A percentile compares a stretch with the other conserved stretches of the same genome.
Conservation (phyloP, 2,797 vertebrate species). For the Nothura maculosa region DNA sequence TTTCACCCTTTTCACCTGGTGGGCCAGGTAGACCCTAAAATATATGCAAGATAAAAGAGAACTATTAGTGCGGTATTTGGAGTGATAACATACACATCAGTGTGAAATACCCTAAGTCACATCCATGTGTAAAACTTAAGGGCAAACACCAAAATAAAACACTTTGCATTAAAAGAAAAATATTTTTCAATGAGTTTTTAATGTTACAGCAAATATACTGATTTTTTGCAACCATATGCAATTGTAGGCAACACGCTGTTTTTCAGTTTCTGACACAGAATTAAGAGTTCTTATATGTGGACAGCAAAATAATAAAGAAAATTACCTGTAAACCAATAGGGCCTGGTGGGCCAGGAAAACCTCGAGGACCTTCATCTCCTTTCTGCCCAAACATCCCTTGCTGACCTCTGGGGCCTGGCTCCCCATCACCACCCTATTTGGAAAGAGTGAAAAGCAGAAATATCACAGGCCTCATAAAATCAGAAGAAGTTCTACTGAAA, state of each 20-base stretch:
- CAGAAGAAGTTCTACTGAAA: neutral
- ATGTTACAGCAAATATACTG: neutral
- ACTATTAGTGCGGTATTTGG: neutral
- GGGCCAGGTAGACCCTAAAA: slow-evolving; percentile 95
- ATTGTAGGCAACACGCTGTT: neutral
- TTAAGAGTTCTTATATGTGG: neutral
- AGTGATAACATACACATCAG: neutral
- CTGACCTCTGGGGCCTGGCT: slow-evolving; percentile 96
- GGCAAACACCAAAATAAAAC: neutral
- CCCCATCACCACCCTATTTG: slow-evolving; percentile 93
- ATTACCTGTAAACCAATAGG: slow-evolving; percentile 97
- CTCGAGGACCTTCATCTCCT: slow-evolving; percentile 96
- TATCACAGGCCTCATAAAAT: neutral
- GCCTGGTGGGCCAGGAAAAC: slow-evolving; percentile 96
- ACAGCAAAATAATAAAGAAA: neutral
- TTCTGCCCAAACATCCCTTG: slow-evolving; percentile 99
- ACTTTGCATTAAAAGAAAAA: neutral
- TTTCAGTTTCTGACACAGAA: neutral
- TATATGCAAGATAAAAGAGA: neutral
- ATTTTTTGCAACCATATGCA: neutral
- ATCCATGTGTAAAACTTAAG: neutral
- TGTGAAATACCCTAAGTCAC: neutral
- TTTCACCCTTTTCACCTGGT: slow-evolving; percentile 97
- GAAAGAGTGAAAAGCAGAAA: neutral
- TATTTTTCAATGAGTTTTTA: neutral